phyloP scores from a whole-genome alignment of 2,113 vertebrate genomes.

The Xyrauchen texanus region DNA sequence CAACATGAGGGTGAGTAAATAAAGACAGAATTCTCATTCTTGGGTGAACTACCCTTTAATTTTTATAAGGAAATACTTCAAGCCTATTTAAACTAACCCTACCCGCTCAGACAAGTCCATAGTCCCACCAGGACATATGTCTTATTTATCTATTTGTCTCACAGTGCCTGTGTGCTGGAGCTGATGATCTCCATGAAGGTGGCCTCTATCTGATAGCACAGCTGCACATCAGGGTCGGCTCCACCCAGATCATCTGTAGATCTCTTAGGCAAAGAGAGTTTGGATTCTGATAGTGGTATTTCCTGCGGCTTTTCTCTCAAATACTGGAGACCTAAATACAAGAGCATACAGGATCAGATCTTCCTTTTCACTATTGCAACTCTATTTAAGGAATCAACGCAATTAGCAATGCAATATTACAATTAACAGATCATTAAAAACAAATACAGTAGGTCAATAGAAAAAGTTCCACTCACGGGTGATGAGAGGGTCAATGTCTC shows the following conservation, averaged over 20 bases:
- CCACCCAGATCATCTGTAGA: constrained; percentile 76
- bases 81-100: background rate
- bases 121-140: background rate
- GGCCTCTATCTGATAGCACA: constrained; percentile 92
- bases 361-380: no score
- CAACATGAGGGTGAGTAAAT: no score
- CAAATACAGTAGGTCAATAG: background rate
- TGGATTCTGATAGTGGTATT: constrained; percentile 58
- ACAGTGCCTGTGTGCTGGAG: constrained; percentile 84
- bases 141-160: constrained; percentile 12
- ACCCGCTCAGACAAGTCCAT: background rate
- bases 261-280: constrained; percentile 72
- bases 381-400: no score
- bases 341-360: background rate
- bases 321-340: constrained; percentile 84
- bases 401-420: no score
- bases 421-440: no score
- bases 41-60: no score
- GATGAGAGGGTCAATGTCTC: constrained; percentile 92
- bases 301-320: constrained; percentile 86
- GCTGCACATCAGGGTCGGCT: constrained; percentile 87
- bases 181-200: constrained; percentile 95
- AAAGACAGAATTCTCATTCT: no score
- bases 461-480: constrained; percentile 79
- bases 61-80: no score